phyloP scores from a whole-genome alignment of 2,888 invertebrate genomes.

The Dryocosmus kuriphilus region DNA sequence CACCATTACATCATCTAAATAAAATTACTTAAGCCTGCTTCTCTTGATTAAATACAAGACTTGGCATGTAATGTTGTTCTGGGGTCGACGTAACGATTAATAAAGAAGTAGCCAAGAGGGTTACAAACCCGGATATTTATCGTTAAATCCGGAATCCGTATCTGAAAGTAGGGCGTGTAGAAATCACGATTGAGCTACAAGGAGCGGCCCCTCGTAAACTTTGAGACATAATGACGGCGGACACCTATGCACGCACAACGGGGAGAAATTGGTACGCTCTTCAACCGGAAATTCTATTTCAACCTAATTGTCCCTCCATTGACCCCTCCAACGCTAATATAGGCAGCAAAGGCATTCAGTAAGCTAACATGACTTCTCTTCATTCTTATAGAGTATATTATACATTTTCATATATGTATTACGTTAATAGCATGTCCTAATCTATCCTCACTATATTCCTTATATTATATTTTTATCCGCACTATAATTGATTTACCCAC shows the following conservation, averaged over 20 bases:
- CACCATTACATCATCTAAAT: too few species aligned
- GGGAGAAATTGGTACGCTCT: conserved; percentile 35
- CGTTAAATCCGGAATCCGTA: conserved; percentile 32
- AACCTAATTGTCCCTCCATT: conserved; percentile 70
- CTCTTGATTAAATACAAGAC: not conserved
- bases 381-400: not conserved
- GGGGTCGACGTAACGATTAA: not conserved
- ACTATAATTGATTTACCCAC: conserved; percentile 30
- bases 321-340: conserved; percentile 22
- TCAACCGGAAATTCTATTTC: conserved; percentile 75
- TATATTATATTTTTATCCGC: conserved; percentile 13
- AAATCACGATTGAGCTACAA: conserved; percentile 35
- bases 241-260: conserved; percentile 26
- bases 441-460: not conserved
- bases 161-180: conserved; percentile 33
- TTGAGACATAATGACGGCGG: conserved; percentile 57
- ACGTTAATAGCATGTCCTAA: conserved; percentile 1
- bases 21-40: too few species aligned
- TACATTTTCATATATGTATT: too few species aligned
- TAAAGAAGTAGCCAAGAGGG: conserved; percentile 16
- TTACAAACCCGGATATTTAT: conserved; percentile 33
- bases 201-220: conserved; percentile 43
- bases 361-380: not conserved
- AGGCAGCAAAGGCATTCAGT: not conserved
- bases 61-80: not conserved